A percentile compares a stretch with the other conserved stretches of the same genome.
Conservation (phyloP, 2,888 invertebrate species). For the Poecilus cupreus region DNA sequence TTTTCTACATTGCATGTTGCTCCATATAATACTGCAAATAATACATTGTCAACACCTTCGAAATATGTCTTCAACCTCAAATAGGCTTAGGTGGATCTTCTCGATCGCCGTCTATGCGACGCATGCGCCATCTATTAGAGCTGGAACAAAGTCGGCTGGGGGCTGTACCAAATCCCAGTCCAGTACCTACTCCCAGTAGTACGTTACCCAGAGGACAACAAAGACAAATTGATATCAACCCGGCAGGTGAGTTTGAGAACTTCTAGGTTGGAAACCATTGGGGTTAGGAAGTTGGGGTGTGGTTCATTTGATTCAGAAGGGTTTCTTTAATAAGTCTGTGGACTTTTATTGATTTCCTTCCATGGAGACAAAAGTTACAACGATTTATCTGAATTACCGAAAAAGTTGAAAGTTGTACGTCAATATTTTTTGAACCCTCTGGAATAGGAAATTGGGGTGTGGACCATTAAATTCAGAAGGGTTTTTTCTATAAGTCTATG, state of each 20-base stretch:
- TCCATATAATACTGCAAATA: too few species aligned
- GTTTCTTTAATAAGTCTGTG: too few species aligned
- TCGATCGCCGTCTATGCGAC: constrained; percentile 84
- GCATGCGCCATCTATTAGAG: constrained; percentile 88
- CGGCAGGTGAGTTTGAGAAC: constrained; percentile 80
- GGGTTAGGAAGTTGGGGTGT: neutral
- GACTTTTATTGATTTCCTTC: too few species aligned
- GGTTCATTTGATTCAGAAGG: neutral
- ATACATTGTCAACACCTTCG: neutral
- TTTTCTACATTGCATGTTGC: neutral
- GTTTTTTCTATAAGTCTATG: too few species aligned
- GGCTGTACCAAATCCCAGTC: constrained; percentile 80
- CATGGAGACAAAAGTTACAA: too few species aligned
- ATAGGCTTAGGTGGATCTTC: constrained; percentile 67
- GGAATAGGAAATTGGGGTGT: neutral
- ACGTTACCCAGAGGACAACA: constrained; percentile 82
- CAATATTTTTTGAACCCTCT: too few species aligned
- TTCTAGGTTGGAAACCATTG: neutral
- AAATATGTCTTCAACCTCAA: too few species aligned
- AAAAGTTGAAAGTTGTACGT: too few species aligned
- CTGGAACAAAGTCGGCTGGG: constrained; percentile 76
- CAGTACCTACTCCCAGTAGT: constrained; percentile 86
- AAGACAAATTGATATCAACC: constrained; percentile 90
- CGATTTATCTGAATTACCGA: too few species aligned
- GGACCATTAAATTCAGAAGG: neutral